Evolutionary conservation across 2,797 vertebrate species (phyloP).

Genomic region (Taeniopygia guttata): DNA sequence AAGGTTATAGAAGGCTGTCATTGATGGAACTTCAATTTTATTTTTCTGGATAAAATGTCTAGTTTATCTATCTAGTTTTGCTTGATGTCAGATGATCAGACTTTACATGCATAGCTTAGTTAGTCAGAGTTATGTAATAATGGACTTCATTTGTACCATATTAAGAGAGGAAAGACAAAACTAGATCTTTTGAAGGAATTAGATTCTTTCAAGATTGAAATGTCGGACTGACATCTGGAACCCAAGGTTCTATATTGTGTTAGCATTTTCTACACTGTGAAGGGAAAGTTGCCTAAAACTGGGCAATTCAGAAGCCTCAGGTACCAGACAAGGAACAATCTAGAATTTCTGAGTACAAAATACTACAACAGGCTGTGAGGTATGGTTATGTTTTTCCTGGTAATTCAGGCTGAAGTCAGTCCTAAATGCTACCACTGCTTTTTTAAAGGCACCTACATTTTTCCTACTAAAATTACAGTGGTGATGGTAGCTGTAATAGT

Average conservation of each 20-base stretch:
- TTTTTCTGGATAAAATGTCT: background rate
- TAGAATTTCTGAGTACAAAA: background rate
- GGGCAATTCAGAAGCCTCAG: background rate
- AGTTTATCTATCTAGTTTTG: background rate
- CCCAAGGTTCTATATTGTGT: background rate
- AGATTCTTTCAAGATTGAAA: background rate
- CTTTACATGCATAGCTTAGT: background rate
- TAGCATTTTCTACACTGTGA: background rate
- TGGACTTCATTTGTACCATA: background rate
- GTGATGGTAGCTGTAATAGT: background rate
- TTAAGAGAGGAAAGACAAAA: background rate
- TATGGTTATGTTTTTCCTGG: background rate
- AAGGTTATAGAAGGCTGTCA: background rate
- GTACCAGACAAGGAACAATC: background rate
- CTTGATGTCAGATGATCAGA: background rate
- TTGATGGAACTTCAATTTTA: background rate
- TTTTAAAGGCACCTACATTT: background rate
- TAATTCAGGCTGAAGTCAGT: background rate
- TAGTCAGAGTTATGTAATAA: background rate
- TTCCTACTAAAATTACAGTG: background rate
- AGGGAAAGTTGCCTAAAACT: background rate
- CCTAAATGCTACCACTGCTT: background rate
- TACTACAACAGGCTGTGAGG: background rate
- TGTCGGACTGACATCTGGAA: background rate
- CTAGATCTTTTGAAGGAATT: background rate